These are phyloP conservation scores for Chymomyza procnemis DNA, from an alignment of 2,888 invertebrate species.

Conservation along the genomic window DNA sequence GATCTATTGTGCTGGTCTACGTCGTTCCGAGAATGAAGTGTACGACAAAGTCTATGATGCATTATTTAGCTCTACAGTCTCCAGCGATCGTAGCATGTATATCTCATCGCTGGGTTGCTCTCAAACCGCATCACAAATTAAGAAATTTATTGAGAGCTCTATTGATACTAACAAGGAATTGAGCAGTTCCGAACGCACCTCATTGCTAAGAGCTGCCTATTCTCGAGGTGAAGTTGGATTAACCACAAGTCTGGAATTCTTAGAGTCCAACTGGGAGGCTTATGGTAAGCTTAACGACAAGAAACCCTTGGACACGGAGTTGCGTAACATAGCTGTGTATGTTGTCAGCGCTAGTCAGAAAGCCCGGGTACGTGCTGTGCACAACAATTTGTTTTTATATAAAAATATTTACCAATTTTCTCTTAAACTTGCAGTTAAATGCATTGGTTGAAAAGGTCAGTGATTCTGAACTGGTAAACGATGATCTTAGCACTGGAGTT, in stretches of 20 bases:
- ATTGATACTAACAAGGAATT: conserved; percentile 40
- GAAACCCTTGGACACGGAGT: conserved; percentile 55
- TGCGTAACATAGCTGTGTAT: conserved; percentile 49
- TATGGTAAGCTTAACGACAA: conserved; percentile 42
- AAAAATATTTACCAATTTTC: not conserved
- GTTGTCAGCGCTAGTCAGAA: conserved; percentile 55
- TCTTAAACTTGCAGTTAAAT: conserved; percentile 32
- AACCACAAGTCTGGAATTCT: conserved; percentile 79
- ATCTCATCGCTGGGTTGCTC: conserved; percentile 83
- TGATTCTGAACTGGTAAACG: conserved; percentile 29
- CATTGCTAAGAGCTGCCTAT: conserved; percentile 52
- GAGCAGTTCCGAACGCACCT: conserved; percentile 49
- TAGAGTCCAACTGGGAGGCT: conserved; percentile 75
- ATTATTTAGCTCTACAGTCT: conserved; percentile 79
- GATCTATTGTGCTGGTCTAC: conserved; percentile 72
- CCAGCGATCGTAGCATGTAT: conserved; percentile 81
- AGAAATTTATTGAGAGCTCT: conserved; percentile 77
- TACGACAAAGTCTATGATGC: conserved; percentile 82
- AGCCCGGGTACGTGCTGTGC: conserved; percentile 34
- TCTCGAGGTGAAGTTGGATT: conserved; percentile 76
- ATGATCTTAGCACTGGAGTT: conserved; percentile 34
- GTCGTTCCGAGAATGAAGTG: conserved; percentile 78
- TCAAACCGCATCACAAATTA: conserved; percentile 79
- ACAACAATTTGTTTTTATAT: not conserved
- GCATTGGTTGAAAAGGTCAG: conserved; percentile 49